phyloP scores from a whole-genome alignment of 2,888 invertebrate species.

The Synergus laeviventris region DNA sequence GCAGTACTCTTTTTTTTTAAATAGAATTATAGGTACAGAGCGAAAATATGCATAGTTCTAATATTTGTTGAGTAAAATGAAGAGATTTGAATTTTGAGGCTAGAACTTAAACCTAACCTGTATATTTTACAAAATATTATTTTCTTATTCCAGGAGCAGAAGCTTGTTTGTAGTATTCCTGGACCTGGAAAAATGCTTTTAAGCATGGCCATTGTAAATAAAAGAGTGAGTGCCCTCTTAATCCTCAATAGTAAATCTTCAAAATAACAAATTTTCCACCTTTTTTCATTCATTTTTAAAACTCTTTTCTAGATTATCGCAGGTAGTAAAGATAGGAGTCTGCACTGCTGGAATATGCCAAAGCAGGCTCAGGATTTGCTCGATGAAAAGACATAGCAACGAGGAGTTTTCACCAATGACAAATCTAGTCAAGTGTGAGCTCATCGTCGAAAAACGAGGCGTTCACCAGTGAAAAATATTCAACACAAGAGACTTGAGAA shows the following conservation, averaged over 20 bases:
- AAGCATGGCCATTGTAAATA: constrained; percentile 82
- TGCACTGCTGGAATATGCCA: constrained; percentile 83
- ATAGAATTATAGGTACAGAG: no score
- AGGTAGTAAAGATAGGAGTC: constrained; percentile 82
- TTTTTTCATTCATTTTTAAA: constrained; percentile 6
- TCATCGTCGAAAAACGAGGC: constrained; percentile 37
- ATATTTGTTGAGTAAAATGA: no score
- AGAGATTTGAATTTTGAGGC: no score
- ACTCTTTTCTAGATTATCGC: constrained; percentile 80
- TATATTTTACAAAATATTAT: neutral
- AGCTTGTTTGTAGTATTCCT: constrained; percentile 80
- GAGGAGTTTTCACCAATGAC: constrained; percentile 43
- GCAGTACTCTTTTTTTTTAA: no score
- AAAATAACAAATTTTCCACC: neutral
- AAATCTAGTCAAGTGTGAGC: constrained; percentile 59
- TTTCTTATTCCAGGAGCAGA: constrained; percentile 66
- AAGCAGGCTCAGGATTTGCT: constrained; percentile 66
- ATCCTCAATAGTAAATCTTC: neutral
- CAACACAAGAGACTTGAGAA: neutral
- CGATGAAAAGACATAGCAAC: constrained; percentile 58
- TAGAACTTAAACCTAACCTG: no score
- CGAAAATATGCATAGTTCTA: no score
- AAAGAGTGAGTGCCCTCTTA: constrained; percentile 77
- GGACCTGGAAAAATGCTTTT: constrained; percentile 86
- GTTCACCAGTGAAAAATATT: constrained; percentile 26